Conservation (phyloP, 2,113 vertebrate species). For the Oplegnathus fasciatus region DNA sequence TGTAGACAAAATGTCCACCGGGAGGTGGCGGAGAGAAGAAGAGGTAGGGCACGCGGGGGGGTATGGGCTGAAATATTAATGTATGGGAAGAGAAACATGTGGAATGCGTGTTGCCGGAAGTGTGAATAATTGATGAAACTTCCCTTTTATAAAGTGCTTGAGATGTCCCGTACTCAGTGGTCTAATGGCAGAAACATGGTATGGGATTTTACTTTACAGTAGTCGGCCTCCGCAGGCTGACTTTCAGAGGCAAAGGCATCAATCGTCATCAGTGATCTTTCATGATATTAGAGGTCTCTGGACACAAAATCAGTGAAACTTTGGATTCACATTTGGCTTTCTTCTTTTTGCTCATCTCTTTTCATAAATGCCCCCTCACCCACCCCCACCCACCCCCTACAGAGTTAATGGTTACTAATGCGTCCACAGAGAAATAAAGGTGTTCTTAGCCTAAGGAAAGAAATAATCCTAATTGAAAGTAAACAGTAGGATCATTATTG, state of each 20-base stretch:
- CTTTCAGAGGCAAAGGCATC: conserved; percentile 7
- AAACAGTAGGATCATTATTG: conserved; percentile 67
- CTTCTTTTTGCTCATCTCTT: conserved; percentile 10
- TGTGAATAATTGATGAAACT: conserved; percentile 81
- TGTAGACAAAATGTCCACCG: conserved; percentile 77
- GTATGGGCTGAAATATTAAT: conserved; percentile 82
- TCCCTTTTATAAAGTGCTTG: conserved; percentile 76
- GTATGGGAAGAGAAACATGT: conserved; percentile 76
- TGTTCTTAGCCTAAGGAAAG: conserved; percentile 61
- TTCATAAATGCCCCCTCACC: conserved; percentile 5
- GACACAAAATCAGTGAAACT: conserved; percentile 6
- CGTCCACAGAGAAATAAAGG: conserved; percentile 63
- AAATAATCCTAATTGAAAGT: conserved; percentile 69
- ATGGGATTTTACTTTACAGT: conserved; percentile 25
- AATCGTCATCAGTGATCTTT: conserved; percentile 12
- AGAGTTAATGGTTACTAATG: conserved; percentile 57
- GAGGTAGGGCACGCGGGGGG: background rate
- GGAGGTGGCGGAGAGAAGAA: conserved; percentile 56
- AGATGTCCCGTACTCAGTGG: conserved; percentile 67
- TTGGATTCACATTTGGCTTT: background rate
- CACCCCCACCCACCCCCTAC: background rate
- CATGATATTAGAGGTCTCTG: background rate
- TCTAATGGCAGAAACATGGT: conserved; percentile 64
- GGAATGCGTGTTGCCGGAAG: conserved; percentile 73
- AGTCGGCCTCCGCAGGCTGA: background rate